Conservation (phyloP, 2,113 vertebrate species). For the Coturnix japonica region DNA sequence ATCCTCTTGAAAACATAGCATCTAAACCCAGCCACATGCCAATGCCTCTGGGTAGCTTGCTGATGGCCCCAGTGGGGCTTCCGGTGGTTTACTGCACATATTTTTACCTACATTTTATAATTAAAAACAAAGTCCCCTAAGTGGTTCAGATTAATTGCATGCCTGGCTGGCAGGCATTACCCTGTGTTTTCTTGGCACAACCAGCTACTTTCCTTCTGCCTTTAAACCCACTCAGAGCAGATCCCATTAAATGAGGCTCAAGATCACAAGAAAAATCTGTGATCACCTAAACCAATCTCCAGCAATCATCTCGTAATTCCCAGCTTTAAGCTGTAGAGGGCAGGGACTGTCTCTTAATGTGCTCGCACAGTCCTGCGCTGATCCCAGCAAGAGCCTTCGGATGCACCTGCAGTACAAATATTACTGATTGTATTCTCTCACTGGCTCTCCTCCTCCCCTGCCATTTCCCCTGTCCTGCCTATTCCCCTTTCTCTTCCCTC, state of each 20-base stretch:
- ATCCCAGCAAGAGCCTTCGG: slow-evolving; percentile 23
- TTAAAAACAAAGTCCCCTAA: slow-evolving; percentile 54
- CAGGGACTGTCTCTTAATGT: slow-evolving; percentile 50
- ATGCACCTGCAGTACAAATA: slow-evolving; percentile 30
- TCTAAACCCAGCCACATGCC: background rate
- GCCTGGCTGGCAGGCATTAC: slow-evolving; percentile 22
- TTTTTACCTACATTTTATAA: slow-evolving; percentile 65
- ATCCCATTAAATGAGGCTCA: slow-evolving; percentile 7
- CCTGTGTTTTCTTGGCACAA: slow-evolving; percentile 31
- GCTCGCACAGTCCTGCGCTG: background rate
- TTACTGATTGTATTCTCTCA: slow-evolving; percentile 25
- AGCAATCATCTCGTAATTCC: slow-evolving; percentile 14
- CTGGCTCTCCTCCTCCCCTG: slow-evolving; percentile 17
- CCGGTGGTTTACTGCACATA: slow-evolving; percentile 25
- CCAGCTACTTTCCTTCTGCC: background rate
- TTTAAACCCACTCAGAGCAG: slow-evolving; percentile 1
- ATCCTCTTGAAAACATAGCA: background rate
- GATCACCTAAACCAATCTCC: background rate
- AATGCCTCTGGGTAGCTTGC: slow-evolving; percentile 11
- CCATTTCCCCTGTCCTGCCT: slow-evolving; percentile 1
- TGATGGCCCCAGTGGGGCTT: slow-evolving; percentile 24
- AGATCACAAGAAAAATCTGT: slow-evolving; percentile 35
- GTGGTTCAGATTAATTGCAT: slow-evolving; percentile 53
- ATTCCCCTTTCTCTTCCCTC: background rate
- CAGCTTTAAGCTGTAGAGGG: slow-evolving; percentile 54